Conservation (phyloP, 53 echinoderm and acorn worm species). For the Arbacia lixula region DNA sequence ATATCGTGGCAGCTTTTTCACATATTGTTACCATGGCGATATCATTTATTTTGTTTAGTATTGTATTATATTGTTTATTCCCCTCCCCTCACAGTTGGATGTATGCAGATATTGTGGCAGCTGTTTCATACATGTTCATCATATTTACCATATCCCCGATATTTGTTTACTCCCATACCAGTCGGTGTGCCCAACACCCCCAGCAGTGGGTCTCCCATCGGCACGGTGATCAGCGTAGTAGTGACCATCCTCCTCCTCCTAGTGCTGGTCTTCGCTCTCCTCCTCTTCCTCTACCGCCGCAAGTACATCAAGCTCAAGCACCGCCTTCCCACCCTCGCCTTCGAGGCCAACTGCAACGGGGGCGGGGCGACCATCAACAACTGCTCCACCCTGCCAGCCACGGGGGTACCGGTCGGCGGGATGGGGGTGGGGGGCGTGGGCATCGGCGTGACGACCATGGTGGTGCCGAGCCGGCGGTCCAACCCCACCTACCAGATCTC, state of each 20-base stretch:
- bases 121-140: no score
- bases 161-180: no score
- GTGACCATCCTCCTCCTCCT: conserved; percentile 76
- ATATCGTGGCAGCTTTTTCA: no score
- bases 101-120: no score
- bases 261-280: conserved; percentile 78
- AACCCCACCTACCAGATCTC: conserved; percentile 99
- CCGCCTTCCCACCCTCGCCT: conserved; percentile 78
- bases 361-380: conserved; percentile 51
- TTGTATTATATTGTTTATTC: no score
- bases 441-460: conserved; percentile 18
- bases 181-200: conserved; percentile 16
- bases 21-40: no score
- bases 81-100: no score
- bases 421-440: no score
- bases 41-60: no score
- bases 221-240: conserved; percentile 69
- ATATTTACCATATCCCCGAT: no score
- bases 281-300: conserved; percentile 88
- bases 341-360: conserved; percentile 68
- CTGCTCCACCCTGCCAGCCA: conserved; percentile 1
- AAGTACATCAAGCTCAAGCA: conserved; percentile 95
- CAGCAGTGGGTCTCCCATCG: conserved; percentile 34
- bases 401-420: no score
- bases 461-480: conserved; percentile 73